Conservation (phyloP, 2,888 invertebrate species). For the Ethmia dodecea region DNA sequence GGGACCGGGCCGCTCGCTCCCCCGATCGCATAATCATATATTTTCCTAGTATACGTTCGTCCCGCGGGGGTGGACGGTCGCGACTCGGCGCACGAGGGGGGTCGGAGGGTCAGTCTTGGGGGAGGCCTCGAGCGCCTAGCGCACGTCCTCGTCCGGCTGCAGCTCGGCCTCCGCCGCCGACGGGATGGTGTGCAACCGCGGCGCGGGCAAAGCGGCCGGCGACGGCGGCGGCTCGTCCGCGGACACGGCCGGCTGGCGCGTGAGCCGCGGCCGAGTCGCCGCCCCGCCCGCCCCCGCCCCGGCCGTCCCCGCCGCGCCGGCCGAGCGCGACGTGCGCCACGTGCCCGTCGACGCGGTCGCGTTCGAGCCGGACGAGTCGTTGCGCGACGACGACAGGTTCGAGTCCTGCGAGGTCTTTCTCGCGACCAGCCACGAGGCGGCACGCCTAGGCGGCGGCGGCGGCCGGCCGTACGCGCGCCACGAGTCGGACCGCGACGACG, state of each 20-base stretch:
- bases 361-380: slow-evolving; percentile 93
- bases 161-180: slow-evolving; percentile 58
- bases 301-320: slow-evolving; percentile 86
- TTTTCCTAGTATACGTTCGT: neutral
- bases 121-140: slow-evolving; percentile 25
- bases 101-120: slow-evolving; percentile 1
- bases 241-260: slow-evolving; percentile 88
- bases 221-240: slow-evolving; percentile 84
- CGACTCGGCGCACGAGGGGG: slow-evolving; percentile 2
- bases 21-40: neutral
- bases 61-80: neutral
- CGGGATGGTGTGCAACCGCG: slow-evolving; percentile 56
- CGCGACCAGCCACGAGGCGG: slow-evolving; percentile 93
- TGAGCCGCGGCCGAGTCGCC: slow-evolving; percentile 81
- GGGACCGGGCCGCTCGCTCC: slow-evolving; percentile 2
- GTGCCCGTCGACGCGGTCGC: slow-evolving; percentile 94
- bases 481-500: slow-evolving; percentile 91
- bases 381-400: slow-evolving; percentile 91
- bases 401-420: slow-evolving; percentile 95
- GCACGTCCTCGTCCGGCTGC: slow-evolving; percentile 45
- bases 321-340: slow-evolving; percentile 92
- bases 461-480: slow-evolving; percentile 90
- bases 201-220: slow-evolving; percentile 44
- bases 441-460: slow-evolving; percentile 88
- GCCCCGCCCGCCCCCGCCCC: slow-evolving; percentile 81